Evolutionary conservation across 1,140 invertebrate species (phyloP).

Genomic region (Drosophila yakuba): DNA sequence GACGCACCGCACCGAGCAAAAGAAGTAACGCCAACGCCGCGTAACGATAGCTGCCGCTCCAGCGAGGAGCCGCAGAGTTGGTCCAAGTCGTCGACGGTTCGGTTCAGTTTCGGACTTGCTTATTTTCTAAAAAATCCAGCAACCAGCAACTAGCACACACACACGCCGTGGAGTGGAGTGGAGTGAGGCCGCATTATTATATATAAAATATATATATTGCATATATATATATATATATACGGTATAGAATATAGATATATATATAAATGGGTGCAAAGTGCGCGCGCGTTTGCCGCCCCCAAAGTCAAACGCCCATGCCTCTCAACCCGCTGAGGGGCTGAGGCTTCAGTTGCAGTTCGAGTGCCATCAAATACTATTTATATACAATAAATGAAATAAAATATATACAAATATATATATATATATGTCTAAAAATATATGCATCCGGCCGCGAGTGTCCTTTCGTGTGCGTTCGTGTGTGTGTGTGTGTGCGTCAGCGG

Average conservation of each 20-base stretch:
- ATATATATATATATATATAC: slow-evolving; percentile 64
- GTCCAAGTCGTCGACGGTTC: slow-evolving; percentile 82
- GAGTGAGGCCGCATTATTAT: slow-evolving; percentile 68
- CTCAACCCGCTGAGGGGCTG: slow-evolving; percentile 21
- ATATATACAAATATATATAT: slow-evolving; percentile 53
- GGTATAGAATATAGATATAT: slow-evolving; percentile 67
- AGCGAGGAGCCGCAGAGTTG: slow-evolving; percentile 65
- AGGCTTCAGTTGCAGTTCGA: slow-evolving; percentile 55
- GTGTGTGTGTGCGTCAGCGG: slow-evolving; percentile 38
- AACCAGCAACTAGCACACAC: slow-evolving; percentile 44
- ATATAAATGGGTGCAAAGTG: slow-evolving; percentile 63
- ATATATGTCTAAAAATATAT: slow-evolving; percentile 36
- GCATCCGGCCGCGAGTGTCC: slow-evolving; percentile 30
- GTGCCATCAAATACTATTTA: slow-evolving; percentile 77
- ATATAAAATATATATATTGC: slow-evolving; percentile 74
- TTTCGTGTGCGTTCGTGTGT: slow-evolving; percentile 23
- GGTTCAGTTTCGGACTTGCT: slow-evolving; percentile 82
- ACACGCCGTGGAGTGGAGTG: slow-evolving; percentile 49
- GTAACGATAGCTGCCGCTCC: slow-evolving; percentile 42
- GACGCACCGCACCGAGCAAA: slow-evolving; percentile 72
- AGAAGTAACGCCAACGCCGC: slow-evolving; percentile 48
- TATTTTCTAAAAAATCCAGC: slow-evolving; percentile 77
- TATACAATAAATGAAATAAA: slow-evolving; percentile 80
- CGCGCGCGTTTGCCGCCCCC: slow-evolving; percentile 72
- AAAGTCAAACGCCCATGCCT: slow-evolving; percentile 32